Percentiles rank a stretch among this genome's conserved stretches.
Evolutionary conservation across 2,113 vertebrate species (phyloP).

Genomic region (Protobothrops mucrosquamatus): DNA sequence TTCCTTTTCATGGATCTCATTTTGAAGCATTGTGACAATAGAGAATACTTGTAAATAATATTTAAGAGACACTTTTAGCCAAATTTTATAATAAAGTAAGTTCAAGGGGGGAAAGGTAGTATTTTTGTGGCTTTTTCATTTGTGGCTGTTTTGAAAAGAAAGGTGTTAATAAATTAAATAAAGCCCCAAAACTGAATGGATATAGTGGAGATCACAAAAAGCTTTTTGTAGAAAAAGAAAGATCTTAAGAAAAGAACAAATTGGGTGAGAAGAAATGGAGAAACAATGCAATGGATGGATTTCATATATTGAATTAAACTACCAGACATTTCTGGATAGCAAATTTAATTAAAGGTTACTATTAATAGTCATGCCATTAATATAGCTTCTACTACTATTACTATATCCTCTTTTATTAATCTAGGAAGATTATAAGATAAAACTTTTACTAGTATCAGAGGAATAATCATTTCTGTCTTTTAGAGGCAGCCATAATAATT

Average conservation of each 20-base stretch:
- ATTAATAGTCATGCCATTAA: not conserved
- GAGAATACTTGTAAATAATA: not conserved
- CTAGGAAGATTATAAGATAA: not conserved
- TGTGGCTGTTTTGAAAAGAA: not conserved
- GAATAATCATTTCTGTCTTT: not conserved
- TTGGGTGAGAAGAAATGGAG: not conserved
- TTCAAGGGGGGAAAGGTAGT: not conserved
- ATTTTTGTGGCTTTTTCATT: not conserved
- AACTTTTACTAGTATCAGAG: not conserved
- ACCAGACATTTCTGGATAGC: too few relatives aligned
- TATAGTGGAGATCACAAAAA: not conserved
- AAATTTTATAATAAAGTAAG: not conserved
- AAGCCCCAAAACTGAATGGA: not conserved
- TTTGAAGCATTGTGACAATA: not conserved
- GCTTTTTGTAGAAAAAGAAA: not conserved
- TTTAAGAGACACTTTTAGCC: not conserved
- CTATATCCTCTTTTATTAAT: not conserved
- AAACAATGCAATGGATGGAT: not conserved
- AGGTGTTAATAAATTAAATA: not conserved
- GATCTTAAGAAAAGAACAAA: not conserved
- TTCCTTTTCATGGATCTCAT: not conserved
- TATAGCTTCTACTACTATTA: not conserved
- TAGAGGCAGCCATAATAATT: not conserved
- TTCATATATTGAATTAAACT: not conserved
- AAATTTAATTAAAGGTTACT: not conserved